Evolutionary conservation across 2,797 vertebrate genomes (phyloP).

Genomic region (Orestias chungarensis): DNA sequence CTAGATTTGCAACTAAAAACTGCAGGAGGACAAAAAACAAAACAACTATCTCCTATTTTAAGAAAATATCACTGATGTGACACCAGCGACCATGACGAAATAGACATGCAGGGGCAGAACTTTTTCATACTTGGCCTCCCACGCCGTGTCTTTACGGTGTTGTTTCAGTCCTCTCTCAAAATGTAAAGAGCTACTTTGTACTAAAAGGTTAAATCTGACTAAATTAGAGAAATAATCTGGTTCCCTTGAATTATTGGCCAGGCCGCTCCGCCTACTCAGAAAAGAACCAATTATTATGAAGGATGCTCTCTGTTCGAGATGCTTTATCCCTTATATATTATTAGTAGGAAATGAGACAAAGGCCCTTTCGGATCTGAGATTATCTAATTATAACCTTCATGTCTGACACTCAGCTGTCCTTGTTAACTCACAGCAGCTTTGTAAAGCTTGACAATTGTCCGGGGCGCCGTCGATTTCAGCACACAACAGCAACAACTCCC

Average conservation of each 20-base stretch:
- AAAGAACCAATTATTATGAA: too few species aligned
- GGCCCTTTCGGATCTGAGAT: not conserved
- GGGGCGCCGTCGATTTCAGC: slow-evolving; percentile 9
- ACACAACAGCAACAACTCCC: slow-evolving; percentile 26
- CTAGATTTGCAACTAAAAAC: not conserved
- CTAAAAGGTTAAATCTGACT: not conserved
- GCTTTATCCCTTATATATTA: slow-evolving; percentile 4
- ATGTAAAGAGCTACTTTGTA: not conserved
- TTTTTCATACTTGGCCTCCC: too few species aligned
- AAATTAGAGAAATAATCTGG: not conserved
- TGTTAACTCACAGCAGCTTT: slow-evolving; percentile 11
- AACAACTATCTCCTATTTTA: not conserved
- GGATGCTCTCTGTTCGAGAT: too few species aligned
- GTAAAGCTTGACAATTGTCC: slow-evolving; percentile 13
- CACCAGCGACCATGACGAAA: not conserved
- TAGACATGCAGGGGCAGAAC: not conserved
- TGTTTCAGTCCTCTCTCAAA: too few species aligned
- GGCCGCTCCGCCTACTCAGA: too few species aligned
- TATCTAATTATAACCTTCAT: not conserved
- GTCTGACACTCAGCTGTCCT: slow-evolving; percentile 7
- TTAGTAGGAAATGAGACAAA: not conserved
- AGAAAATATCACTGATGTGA: not conserved
- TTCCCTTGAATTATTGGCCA: not conserved
- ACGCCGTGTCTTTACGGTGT: too few species aligned
- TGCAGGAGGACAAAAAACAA: not conserved